These are phyloP conservation scores for Emesis russula DNA, from an alignment of 2,888 invertebrate genomes.

Conservation along the genomic window DNA sequence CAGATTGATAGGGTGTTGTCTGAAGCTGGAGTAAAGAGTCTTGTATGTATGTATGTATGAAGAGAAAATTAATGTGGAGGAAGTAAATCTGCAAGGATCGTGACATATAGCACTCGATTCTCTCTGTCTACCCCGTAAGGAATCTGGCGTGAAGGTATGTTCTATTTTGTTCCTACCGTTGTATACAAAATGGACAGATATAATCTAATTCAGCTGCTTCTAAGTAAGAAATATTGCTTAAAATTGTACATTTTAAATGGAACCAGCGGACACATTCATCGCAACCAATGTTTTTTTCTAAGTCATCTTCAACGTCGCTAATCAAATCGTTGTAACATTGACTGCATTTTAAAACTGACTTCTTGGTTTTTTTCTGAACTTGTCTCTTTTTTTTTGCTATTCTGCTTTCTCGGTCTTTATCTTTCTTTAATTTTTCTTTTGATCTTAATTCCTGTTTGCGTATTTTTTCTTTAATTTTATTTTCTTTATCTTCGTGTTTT, in stretches of 20 bases:
- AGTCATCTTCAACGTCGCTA: neutral
- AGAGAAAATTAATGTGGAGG: too few species aligned
- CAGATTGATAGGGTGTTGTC: too few species aligned
- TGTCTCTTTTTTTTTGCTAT: neutral
- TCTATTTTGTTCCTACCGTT: neutral
- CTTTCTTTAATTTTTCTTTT: neutral
- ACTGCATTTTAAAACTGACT: neutral
- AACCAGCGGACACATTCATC: constrained; percentile 4
- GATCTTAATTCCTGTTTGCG: neutral
- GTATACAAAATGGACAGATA: neutral
- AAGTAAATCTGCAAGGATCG: too few species aligned
- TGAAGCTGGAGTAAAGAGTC: too few species aligned
- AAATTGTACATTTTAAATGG: neutral
- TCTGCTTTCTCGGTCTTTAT: neutral
- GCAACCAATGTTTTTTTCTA: constrained; percentile 3
- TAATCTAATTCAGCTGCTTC: neutral
- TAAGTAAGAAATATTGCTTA: neutral
- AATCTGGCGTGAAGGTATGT: too few species aligned
- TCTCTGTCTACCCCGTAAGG: too few species aligned
- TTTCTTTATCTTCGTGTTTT: neutral
- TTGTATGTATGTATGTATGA: too few species aligned
- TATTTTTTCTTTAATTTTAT: neutral
- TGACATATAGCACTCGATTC: too few species aligned
- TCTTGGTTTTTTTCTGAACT: neutral
- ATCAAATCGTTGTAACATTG: neutral